Percentiles rank a stretch among this genome's conserved stretches.
phyloP scores from a whole-genome alignment of 2,113 vertebrate species.

The Reinhardtius hippoglossoides region DNA sequence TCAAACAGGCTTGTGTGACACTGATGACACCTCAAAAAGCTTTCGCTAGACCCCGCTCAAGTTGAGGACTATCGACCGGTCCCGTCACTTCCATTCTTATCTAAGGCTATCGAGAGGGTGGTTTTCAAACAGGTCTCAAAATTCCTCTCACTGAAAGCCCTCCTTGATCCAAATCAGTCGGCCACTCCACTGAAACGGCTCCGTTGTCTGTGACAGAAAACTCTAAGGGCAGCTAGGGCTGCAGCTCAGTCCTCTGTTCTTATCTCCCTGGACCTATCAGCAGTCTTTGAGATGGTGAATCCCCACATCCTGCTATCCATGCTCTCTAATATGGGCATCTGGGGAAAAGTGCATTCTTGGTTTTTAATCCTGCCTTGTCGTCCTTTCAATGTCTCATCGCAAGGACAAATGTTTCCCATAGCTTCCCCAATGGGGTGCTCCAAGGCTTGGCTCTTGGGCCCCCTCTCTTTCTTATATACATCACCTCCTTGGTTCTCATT shows the following conservation, averaged over 20 bases:
- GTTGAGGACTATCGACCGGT: background rate
- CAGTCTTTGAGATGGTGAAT: background rate
- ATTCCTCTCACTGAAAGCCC: background rate
- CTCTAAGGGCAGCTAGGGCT: background rate
- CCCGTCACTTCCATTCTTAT: background rate
- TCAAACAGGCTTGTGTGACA: background rate
- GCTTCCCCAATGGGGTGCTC: background rate
- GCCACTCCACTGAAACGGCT: background rate
- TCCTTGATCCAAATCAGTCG: constrained; percentile 6
- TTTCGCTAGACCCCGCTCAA: background rate
- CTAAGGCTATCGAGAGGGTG: background rate
- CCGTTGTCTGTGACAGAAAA: constrained; percentile 7
- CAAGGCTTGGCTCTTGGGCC: background rate
- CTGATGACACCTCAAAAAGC: background rate
- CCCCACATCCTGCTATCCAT: background rate
- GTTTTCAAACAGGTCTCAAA: background rate
- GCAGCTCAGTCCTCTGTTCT: background rate
- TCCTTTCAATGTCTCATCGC: background rate
- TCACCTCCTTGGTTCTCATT: background rate
- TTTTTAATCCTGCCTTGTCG: background rate
- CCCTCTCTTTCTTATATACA: background rate
- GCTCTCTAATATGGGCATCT: background rate
- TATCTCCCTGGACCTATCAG: background rate
- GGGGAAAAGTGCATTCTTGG: background rate
- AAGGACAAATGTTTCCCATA: background rate